A percentile compares a stretch with the other conserved stretches of the same genome.
phyloP scores from a whole-genome alignment of 2,113 vertebrate genomes.

The Willisornis vidua region DNA sequence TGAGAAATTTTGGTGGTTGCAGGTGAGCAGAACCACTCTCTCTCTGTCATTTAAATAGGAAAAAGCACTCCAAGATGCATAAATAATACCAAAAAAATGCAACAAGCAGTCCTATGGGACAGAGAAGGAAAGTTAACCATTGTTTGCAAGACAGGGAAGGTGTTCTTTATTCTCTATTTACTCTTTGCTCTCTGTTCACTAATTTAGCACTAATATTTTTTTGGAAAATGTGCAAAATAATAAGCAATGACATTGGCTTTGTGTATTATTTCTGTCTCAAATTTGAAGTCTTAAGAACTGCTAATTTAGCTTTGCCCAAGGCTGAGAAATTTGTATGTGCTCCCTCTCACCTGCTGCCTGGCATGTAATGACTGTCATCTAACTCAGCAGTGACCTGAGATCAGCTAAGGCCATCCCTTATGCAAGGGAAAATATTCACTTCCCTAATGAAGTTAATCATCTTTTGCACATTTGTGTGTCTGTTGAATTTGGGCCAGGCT shows the following conservation, averaged over 20 bases:
- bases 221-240: neutral
- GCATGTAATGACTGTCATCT: neutral
- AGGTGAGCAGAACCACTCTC: neutral
- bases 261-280: neutral
- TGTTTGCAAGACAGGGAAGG: neutral
- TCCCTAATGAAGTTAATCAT: neutral
- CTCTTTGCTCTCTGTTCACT: neutral
- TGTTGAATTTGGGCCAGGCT: neutral
- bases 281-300: neutral
- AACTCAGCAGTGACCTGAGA: neutral
- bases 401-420: neutral
- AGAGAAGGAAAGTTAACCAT: neutral
- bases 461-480: neutral
- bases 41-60: neutral
- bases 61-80: neutral
- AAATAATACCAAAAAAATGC: neutral
- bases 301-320: neutral
- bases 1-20: neutral
- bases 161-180: neutral
- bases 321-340: neutral
- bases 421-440: neutral
- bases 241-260: neutral
- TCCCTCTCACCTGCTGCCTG: neutral
- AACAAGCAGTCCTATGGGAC: neutral
- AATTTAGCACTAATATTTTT: neutral